phyloP scores from a whole-genome alignment of 64 coral and sea anemone species.

The Porites lutea region DNA sequence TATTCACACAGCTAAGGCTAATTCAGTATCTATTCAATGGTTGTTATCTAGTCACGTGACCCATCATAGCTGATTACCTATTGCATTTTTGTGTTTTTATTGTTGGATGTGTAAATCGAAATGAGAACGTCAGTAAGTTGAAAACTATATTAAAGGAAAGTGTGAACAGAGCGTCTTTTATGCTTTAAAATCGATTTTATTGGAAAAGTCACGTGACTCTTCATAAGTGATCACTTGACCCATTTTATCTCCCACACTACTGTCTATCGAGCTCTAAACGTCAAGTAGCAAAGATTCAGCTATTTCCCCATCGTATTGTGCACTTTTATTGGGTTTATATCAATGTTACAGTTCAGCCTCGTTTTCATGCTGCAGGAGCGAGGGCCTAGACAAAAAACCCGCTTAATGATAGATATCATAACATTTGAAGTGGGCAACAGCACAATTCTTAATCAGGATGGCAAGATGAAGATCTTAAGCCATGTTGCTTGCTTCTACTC shows the following conservation, averaged over 20 bases:
- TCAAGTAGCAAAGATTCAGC: constrained; percentile 20
- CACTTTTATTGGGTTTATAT: constrained; percentile 10
- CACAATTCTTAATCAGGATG: constrained; percentile 50
- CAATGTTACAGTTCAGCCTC: no score
- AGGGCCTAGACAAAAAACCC: constrained; percentile 48
- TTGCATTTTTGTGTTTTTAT: no score
- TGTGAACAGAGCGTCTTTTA: constrained; percentile 24
- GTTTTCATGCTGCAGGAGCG: neutral
- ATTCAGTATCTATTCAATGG: no score
- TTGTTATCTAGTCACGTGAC: no score
- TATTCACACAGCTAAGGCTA: no score
- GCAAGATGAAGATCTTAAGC: constrained; percentile 56
- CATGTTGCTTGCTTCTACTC: constrained; percentile 19
- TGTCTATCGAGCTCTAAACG: constrained; percentile 11
- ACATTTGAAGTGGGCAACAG: constrained; percentile 62
- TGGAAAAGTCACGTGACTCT: constrained; percentile 61
- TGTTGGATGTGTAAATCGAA: neutral
- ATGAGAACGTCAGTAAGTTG: constrained; percentile 50
- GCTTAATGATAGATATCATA: constrained; percentile 38
- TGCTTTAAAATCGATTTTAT: constrained; percentile 49
- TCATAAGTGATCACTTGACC: constrained; percentile 58
- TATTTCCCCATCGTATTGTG: constrained; percentile 1
- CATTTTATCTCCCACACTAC: constrained; percentile 51
- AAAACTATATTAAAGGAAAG: constrained; percentile 34
- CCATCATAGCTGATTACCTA: no score